A percentile compares a stretch with the other conserved stretches of the same genome.
phyloP scores from a whole-genome alignment of 2,113 vertebrate genomes.

The Xenus cinereus region DNA sequence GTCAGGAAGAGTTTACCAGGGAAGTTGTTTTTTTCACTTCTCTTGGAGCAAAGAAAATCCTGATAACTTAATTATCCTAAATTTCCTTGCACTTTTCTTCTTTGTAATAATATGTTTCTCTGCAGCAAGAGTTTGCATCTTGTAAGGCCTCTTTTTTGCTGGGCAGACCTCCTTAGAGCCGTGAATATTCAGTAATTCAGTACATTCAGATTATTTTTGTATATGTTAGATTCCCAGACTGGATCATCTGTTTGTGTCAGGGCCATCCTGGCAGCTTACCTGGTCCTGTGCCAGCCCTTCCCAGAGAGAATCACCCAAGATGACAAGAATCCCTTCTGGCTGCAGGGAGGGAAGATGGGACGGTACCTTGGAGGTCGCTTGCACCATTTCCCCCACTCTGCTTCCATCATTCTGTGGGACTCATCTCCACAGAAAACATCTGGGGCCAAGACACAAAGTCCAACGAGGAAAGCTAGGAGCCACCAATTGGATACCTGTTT shows the following conservation, averaged over 20 bases:
- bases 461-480: neutral
- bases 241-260: neutral
- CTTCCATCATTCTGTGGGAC: neutral
- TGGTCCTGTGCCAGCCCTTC: neutral
- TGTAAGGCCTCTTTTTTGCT: neutral
- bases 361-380: accelerated
- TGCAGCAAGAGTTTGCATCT: neutral
- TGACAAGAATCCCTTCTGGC: neutral
- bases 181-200: neutral
- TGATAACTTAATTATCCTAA: neutral
- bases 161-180: neutral
- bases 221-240: neutral
- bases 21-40: neutral
- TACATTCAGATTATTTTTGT: neutral
- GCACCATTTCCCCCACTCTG: accelerated
- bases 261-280: neutral
- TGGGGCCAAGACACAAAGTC: neutral
- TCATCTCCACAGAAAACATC: neutral
- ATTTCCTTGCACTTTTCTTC: neutral
- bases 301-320: neutral
- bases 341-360: neutral
- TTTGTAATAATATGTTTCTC: neutral
- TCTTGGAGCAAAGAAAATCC: neutral
- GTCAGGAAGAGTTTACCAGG: neutral
- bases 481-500: neutral